Evolutionary conservation across 2,113 vertebrate genomes (phyloP).

Genomic region (Osmerus mordax): DNA sequence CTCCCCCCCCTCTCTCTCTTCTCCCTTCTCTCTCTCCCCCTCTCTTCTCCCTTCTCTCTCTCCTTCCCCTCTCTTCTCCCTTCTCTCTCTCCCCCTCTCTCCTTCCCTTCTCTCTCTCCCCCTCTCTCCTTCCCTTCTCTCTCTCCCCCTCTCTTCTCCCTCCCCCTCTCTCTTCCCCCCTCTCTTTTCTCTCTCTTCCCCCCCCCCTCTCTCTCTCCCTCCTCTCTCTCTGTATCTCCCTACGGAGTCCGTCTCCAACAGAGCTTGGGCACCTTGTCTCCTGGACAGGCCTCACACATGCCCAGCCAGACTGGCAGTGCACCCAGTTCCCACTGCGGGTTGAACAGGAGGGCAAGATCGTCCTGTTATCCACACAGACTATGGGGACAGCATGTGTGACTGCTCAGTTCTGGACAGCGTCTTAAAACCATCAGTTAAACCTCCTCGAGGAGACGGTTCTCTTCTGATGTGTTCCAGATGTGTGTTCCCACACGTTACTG

Average conservation of each 20-base stretch:
- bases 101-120: background rate
- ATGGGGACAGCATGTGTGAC: too few species aligned
- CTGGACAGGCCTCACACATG: background rate
- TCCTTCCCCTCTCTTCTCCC: background rate
- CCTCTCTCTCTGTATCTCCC: background rate
- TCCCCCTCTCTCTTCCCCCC: background rate
- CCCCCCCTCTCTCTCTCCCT: background rate
- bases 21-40: background rate
- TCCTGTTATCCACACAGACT: background rate
- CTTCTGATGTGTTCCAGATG: background rate
- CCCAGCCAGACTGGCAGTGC: too few species aligned
- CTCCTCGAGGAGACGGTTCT: too few species aligned
- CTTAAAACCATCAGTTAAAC: too few species aligned
- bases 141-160: background rate
- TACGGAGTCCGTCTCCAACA: background rate
- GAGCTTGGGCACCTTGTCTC: background rate
- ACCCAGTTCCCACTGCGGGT: background rate
- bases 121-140: background rate
- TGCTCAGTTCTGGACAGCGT: too few species aligned
- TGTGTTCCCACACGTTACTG: background rate
- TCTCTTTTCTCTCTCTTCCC: background rate
- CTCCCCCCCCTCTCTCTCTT: background rate
- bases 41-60: background rate
- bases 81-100: too few species aligned
- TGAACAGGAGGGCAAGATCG: background rate